phyloP scores from a whole-genome alignment of 2,888 invertebrate species.

The Oegoconia quadripuncta region DNA sequence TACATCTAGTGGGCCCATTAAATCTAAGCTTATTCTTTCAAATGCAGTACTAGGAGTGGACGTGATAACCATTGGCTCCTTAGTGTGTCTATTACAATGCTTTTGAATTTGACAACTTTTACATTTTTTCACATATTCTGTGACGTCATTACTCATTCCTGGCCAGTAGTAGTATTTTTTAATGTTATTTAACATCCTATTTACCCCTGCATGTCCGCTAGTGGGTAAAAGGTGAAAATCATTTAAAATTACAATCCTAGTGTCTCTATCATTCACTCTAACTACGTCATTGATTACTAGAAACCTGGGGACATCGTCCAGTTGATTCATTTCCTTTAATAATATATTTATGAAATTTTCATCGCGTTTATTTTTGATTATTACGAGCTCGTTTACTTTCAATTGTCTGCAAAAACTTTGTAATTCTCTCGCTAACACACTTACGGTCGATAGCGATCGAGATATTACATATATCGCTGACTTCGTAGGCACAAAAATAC shows the following conservation, averaged over 20 bases:
- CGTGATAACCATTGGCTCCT: constrained; percentile 8
- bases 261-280: constrained; percentile 7
- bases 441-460: background rate
- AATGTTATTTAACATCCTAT: too few species aligned
- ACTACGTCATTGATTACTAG: constrained; percentile 8
- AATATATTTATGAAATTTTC: background rate
- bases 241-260: constrained; percentile 10
- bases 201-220: too few species aligned
- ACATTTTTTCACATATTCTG: too few species aligned
- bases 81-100: constrained; percentile 1
- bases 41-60: constrained; percentile 10
- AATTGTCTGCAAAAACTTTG: background rate
- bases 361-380: background rate
- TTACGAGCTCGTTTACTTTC: background rate
- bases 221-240: constrained; percentile 16
- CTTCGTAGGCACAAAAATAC: background rate
- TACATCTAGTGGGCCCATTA: constrained; percentile 4
- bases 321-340: background rate
- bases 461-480: too few species aligned
- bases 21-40: too few species aligned
- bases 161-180: too few species aligned
- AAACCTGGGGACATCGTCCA: constrained; percentile 2
- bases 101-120: constrained; percentile 20
- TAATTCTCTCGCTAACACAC: background rate
- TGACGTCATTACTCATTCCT: too few species aligned